phyloP scores from a whole-genome alignment of 2,797 vertebrate genomes.

The Scomberomorus guttatus region DNA sequence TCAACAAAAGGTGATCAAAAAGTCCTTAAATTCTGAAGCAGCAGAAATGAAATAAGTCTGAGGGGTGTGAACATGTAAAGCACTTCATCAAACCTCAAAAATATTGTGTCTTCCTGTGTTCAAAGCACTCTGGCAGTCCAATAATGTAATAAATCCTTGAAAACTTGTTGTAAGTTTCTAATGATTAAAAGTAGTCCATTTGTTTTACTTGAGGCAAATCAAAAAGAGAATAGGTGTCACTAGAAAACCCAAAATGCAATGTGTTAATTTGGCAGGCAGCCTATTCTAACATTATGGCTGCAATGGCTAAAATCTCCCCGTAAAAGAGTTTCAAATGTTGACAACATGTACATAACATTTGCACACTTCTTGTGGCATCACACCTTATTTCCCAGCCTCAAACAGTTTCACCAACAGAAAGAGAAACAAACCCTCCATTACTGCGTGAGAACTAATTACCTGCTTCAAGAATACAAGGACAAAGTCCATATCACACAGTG shows the following conservation, averaged over 20 bases:
- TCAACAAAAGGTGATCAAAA: background rate
- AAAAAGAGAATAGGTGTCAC: background rate
- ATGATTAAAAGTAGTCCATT: background rate
- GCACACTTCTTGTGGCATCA: background rate
- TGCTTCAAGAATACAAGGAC: conserved; percentile 38
- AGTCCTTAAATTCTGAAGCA: background rate
- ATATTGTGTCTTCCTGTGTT: background rate
- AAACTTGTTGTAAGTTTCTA: background rate
- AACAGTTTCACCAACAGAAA: background rate
- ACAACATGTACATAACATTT: background rate
- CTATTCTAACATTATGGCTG: background rate
- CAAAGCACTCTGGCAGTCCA: background rate
- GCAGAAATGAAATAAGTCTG: background rate
- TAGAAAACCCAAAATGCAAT: background rate
- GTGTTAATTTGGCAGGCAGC: background rate
- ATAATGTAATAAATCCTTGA: background rate
- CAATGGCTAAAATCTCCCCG: background rate
- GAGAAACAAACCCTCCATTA: conserved; percentile 18
- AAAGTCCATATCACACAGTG: conserved; percentile 50
- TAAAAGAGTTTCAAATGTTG: background rate
- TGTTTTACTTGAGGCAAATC: background rate
- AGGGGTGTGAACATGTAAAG: background rate
- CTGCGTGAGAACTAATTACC: conserved; percentile 37
- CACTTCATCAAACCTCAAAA: background rate
- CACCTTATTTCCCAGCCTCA: background rate